Evolutionary conservation across 2,797 vertebrate genomes (phyloP), one percentile per base, ranked within the genome.

Genomic region (Hapalemur alaotrensis): DNA sequence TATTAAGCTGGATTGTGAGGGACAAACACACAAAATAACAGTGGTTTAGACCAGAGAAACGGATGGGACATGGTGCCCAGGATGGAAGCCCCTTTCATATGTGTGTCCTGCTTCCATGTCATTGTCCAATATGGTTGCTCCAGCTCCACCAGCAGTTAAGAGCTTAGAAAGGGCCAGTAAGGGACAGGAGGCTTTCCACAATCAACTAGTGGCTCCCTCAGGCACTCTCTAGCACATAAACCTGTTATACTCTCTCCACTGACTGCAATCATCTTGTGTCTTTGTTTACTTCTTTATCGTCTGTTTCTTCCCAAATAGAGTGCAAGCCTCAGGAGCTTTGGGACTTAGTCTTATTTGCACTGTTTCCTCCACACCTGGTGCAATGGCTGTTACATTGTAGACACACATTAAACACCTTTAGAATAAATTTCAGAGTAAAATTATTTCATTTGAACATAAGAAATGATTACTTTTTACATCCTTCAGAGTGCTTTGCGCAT

Each of bases 351-450:
- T 87, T 61, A 46, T 38, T 88, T 79, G 72, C 70, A 30, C 50
- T 25, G 22, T 79, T 78, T 59, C 12, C 43, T 25, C 70, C 2
- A 43, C 54, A 91, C 4, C 28, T 43, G 70, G 32, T 48, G 23
- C 22, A 69, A 82, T 13, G 13, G 41, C 63, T 72, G 7, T 32
- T 28, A 15, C 17, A 38, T 32, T 75, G 22, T 23, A 92, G 75
- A 67, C 5, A 35, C 54, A 22, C 9, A 79, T 46, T 59, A 65
- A 76, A 30, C 52, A 70, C n/a, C 41, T 80, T 52, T 12, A 76
- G 50, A 92, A 59, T 82, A 75, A 82, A 86, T 90, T 90, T 17
- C 48, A n/a, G 32, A 57, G 75, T 80, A 35, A 79, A 83, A 46
- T 83, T 28, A n/a, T 80, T 90, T 80, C 35, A n/a, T 70, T 63